These are phyloP conservation scores for Pterocles gutturalis DNA, from an alignment of 2,113 vertebrate species.

Conservation along the genomic window DNA sequence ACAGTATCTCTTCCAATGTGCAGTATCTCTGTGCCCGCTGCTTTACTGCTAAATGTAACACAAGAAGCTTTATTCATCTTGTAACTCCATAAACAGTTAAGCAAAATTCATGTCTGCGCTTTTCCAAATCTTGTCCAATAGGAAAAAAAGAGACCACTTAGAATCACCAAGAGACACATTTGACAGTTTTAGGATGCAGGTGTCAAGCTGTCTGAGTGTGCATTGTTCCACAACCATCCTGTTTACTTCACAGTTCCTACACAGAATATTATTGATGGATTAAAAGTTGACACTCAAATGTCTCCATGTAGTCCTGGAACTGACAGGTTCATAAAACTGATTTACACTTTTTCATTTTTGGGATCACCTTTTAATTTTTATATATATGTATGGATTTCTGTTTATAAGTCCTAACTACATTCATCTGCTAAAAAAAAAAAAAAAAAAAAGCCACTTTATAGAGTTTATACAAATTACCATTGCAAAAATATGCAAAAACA, in stretches of 20 bases:
- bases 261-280: neutral
- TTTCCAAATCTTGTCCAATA: neutral
- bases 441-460: neutral
- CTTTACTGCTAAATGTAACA: neutral
- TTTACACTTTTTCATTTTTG: neutral
- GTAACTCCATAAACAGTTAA: neutral
- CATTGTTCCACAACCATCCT: neutral
- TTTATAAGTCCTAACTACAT: neutral
- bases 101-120: neutral
- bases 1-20: neutral
- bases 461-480: neutral
- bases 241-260: neutral
- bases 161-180: neutral
- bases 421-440: neutral
- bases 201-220: neutral
- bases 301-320: neutral
- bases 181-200: neutral
- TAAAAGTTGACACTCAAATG: neutral
- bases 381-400: neutral
- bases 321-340: neutral
- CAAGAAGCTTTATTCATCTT: neutral
- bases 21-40: neutral
- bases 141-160: neutral
- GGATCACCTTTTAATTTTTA: neutral
- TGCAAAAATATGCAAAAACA: neutral